Percentiles rank a stretch among this genome's conserved stretches.
Conservation (phyloP, 1,140 invertebrate species). For the Proctacanthus coquilletti region DNA sequence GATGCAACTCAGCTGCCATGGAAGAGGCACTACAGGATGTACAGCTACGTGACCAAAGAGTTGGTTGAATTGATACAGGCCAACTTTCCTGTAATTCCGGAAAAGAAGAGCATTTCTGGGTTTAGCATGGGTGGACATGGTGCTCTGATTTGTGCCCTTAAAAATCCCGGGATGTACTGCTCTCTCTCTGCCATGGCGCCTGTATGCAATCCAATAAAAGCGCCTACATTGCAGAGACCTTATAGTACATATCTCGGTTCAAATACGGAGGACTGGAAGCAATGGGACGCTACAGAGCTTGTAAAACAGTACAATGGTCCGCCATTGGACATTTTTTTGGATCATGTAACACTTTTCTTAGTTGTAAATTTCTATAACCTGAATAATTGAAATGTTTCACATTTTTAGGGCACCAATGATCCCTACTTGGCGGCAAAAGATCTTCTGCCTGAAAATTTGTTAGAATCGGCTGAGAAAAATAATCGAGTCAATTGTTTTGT, state of each 20-base stretch:
- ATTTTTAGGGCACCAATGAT: constrained; percentile 70
- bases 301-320: constrained; percentile 75
- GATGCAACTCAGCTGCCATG: constrained; percentile 84
- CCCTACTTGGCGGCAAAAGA: constrained; percentile 64
- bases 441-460: constrained; percentile 73
- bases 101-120: constrained; percentile 66
- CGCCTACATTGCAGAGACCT: constrained; percentile 78
- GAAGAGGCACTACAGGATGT: constrained; percentile 93
- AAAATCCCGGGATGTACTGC: constrained; percentile 79
- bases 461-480: constrained; percentile 49
- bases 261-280: constrained; percentile 49
- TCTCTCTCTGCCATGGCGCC: constrained; percentile 94
- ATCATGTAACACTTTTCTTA: constrained; percentile 47
- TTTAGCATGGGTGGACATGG: constrained; percentile 97
- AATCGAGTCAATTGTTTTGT: constrained; percentile 54
- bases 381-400: no score
- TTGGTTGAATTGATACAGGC: constrained; percentile 59
- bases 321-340: constrained; percentile 67
- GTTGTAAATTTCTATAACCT: no score
- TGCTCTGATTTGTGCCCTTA: constrained; percentile 78
- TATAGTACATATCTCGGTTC: constrained; percentile 77
- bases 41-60: constrained; percentile 87
- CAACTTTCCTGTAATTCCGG: constrained; percentile 49
- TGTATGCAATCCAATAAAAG: constrained; percentile 75
- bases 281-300: constrained; percentile 81